A percentile compares a stretch with the other conserved stretches of the same genome.
Conservation (phyloP, 2,797 vertebrate species). For the Alcedo quadribrachys region DNA sequence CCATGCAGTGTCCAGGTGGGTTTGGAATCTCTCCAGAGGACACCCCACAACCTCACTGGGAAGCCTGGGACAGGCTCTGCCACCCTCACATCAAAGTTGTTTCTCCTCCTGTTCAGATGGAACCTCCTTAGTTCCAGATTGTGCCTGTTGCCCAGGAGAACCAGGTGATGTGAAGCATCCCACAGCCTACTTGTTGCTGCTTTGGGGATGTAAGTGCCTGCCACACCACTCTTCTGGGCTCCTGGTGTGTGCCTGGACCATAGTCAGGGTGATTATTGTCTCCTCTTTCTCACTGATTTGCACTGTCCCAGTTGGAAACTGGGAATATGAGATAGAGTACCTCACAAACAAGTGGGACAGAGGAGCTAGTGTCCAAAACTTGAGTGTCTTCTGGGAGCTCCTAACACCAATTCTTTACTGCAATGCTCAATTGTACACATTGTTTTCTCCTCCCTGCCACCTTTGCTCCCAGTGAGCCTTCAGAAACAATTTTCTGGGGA, state of each 20-base stretch:
- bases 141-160: too few species aligned
- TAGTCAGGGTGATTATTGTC: background rate
- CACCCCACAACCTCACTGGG: background rate
- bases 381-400: background rate
- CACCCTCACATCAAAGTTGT: background rate
- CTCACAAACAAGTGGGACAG: background rate
- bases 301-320: background rate
- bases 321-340: background rate
- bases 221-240: background rate
- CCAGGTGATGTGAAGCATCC: background rate
- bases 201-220: background rate
- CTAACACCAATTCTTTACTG: background rate
- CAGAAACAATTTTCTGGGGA: background rate
- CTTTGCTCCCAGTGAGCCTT: background rate
- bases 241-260: fast-evolving
- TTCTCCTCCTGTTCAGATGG: background rate
- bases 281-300: background rate
- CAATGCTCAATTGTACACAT: fast-evolving
- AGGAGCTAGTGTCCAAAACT: background rate
- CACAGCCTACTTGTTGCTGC: too few species aligned
- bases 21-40: background rate
- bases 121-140: too few species aligned
- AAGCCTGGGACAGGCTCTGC: background rate
- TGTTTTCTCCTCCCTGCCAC: background rate
- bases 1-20: background rate